Conservation (phyloP, 2,888 invertebrate genomes). For the Pseudanteris insignis region DNA sequence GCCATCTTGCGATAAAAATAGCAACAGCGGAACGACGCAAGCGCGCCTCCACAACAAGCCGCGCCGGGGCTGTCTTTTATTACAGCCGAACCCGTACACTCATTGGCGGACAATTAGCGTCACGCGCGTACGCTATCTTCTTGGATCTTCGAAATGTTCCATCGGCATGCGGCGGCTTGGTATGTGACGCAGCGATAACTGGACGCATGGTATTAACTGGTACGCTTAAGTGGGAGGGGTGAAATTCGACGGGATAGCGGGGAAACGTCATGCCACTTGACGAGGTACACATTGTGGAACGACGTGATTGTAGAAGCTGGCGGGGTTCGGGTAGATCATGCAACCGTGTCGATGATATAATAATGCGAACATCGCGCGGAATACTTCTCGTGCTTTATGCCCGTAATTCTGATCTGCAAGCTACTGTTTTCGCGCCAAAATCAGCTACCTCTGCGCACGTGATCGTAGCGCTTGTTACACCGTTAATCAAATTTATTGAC, state of each 20-base stretch:
- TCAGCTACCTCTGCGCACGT: too few species aligned
- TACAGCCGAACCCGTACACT: conserved; percentile 14
- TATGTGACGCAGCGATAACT: conserved; percentile 9
- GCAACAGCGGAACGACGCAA: conserved; percentile 9
- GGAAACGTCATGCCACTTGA: not conserved
- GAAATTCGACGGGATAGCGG: not conserved
- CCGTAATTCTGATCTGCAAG: too few species aligned
- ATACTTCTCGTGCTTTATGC: too few species aligned
- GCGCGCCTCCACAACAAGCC: conserved; percentile 20
- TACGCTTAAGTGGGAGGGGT: not conserved
- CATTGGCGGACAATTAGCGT: conserved; percentile 26
- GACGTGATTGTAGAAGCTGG: too few species aligned
- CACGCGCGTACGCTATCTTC: conserved; percentile 26
- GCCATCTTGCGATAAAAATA: conserved; percentile 33
- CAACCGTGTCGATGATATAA: too few species aligned
- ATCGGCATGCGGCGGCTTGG: not conserved
- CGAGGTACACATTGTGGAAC: too few species aligned
- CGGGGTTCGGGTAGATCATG: too few species aligned
- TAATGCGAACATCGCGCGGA: too few species aligned
- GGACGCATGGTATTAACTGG: conserved; percentile 1
- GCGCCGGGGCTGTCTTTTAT: conserved; percentile 9
- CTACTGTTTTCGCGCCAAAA: too few species aligned
- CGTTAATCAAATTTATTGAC: too few species aligned
- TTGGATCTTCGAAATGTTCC: conserved; percentile 8
- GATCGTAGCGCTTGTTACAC: too few species aligned